Conservation (phyloP, 2,797 vertebrate genomes). For the Silurus lanzhouensis region DNA sequence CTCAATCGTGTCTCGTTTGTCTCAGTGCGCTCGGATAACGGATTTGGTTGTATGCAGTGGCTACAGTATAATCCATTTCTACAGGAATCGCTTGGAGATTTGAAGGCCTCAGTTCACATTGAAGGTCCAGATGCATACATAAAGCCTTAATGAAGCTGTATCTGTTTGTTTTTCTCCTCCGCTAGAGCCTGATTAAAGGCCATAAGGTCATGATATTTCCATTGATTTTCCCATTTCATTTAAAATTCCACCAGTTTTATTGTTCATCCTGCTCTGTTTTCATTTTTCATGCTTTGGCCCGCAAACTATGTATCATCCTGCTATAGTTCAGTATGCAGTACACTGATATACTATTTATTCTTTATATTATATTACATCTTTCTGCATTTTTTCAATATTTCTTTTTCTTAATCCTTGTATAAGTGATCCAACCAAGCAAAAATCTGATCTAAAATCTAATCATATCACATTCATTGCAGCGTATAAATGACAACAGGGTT, state of each 20-base stretch:
- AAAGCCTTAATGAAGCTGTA: not conserved
- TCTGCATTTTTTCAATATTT: too few relatives aligned
- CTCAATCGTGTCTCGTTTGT: not conserved
- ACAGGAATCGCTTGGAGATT: not conserved
- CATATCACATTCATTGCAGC: not conserved
- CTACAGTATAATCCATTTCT: not conserved
- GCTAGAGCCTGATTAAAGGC: not conserved
- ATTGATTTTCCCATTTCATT: not conserved
- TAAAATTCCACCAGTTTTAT: not conserved
- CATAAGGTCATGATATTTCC: not conserved
- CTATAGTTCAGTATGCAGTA: not conserved
- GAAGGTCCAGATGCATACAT: not conserved
- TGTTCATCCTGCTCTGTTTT: not conserved
- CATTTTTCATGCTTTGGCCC: not conserved
- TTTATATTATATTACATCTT: not conserved
- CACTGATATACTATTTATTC: not conserved
- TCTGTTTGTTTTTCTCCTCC: not conserved
- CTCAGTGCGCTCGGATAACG: not conserved
- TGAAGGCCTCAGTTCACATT: not conserved
- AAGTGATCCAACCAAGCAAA: not conserved
- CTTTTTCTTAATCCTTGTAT: too few relatives aligned
- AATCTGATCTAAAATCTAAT: not conserved
- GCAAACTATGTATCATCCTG: not conserved
- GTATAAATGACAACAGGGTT: conserved; percentile 1
- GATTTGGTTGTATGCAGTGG: not conserved